Conservation (phyloP, 2,113 vertebrate genomes). For the Erinaceus europaeus region DNA sequence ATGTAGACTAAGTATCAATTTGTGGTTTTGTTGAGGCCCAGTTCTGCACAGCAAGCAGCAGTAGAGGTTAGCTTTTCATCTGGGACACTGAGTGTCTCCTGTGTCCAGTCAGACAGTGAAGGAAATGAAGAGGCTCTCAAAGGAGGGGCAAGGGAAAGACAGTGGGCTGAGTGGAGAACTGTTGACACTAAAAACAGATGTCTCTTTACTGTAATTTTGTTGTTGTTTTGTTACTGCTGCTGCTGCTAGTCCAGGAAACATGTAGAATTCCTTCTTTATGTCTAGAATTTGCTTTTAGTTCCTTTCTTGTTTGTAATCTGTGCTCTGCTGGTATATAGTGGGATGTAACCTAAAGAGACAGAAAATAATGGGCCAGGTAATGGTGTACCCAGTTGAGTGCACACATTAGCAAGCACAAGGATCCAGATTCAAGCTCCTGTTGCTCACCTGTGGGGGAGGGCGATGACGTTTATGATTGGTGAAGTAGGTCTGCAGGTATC, state of each 20-base stretch:
- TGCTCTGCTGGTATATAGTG: no score
- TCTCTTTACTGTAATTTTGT: neutral
- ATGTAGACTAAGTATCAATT: neutral
- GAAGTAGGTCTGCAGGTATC: no score
- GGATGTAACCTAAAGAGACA: neutral
- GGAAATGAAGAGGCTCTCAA: slow-evolving; percentile 50
- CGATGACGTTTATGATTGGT: no score
- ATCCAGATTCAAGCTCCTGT: no score
- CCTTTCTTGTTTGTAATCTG: neutral
- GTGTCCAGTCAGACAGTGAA: neutral
- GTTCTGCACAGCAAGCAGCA: neutral
- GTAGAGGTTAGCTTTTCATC: neutral
- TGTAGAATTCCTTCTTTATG: no score
- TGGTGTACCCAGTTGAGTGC: no score
- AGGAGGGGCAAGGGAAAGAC: slow-evolving; percentile 23
- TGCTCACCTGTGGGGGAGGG: no score
- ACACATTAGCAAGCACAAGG: no score
- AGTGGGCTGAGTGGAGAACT: neutral
- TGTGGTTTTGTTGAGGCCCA: slow-evolving; percentile 25
- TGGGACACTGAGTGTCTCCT: neutral
- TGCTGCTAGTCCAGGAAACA: no score
- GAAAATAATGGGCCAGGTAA: no score
- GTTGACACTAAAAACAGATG: neutral
- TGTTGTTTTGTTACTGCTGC: no score
- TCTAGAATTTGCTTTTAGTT: neutral